Evolutionary conservation across 2,797 vertebrate species (phyloP).

Genomic region (Hypotaenidia okinawae): DNA sequence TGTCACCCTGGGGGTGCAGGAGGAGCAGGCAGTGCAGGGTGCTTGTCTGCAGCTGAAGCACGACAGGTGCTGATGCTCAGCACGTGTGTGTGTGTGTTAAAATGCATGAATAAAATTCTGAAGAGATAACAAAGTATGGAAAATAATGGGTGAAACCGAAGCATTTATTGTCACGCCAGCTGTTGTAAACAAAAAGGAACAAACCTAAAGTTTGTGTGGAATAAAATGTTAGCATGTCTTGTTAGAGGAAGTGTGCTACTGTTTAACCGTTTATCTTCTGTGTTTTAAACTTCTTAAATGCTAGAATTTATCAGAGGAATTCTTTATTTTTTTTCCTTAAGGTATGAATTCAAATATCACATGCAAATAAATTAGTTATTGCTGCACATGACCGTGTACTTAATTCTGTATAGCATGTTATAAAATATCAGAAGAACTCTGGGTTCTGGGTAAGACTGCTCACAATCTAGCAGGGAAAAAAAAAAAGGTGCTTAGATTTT

Average conservation of each 20-base stretch:
- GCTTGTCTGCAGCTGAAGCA: no score
- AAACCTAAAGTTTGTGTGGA: not conserved
- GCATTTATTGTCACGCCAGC: not conserved
- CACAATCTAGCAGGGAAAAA: not conserved
- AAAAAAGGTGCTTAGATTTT: not conserved
- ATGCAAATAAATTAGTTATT: not conserved
- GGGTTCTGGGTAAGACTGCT: not conserved
- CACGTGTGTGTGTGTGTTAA: not conserved
- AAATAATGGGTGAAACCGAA: not conserved
- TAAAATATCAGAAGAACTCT: not conserved
- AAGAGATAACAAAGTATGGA: not conserved
- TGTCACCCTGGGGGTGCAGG: no score
- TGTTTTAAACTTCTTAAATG: not conserved
- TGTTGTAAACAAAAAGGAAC: not conserved
- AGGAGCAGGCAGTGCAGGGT: no score
- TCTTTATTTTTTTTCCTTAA: not conserved
- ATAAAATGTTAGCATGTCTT: not conserved
- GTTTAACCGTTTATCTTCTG: not conserved
- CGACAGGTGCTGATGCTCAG: not conserved
- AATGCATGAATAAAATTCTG: not conserved
- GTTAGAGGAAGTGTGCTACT: not conserved
- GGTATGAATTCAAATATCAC: not conserved
- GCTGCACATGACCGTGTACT: not conserved
- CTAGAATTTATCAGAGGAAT: not conserved
- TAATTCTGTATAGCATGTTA: not conserved